These are phyloP conservation scores for Ormyrus nitidulus DNA, from an alignment of 2,888 invertebrate species.

Conservation along the genomic window DNA sequence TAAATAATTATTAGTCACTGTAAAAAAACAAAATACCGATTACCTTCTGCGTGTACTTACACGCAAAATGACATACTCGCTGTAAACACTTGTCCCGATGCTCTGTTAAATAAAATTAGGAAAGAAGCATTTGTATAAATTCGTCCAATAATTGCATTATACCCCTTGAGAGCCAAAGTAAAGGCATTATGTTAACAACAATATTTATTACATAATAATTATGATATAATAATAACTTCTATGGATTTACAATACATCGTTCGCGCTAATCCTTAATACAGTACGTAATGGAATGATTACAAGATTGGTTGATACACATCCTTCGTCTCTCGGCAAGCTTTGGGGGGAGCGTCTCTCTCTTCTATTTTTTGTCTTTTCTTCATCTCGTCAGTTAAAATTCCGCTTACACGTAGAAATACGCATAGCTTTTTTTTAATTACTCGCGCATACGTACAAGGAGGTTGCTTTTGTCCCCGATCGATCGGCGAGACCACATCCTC, in stretches of 20 bases:
- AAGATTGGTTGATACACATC: slow-evolving; percentile 72
- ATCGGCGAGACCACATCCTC: neutral
- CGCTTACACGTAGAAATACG: slow-evolving; percentile 35
- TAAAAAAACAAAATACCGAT: neutral
- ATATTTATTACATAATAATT: slow-evolving; percentile 76
- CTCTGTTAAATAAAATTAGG: neutral
- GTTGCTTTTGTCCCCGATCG: neutral
- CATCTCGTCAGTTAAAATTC: slow-evolving; percentile 10
- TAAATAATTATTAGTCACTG: slow-evolving; percentile 28
- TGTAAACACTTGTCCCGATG: neutral
- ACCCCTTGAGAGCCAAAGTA: slow-evolving; percentile 45
- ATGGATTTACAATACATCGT: slow-evolving; percentile 74
- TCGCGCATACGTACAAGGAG: slow-evolving; percentile 25
- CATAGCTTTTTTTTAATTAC: slow-evolving; percentile 14
- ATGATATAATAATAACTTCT: slow-evolving; percentile 74
- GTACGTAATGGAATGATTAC: slow-evolving; percentile 73
- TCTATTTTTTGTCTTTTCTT: neutral
- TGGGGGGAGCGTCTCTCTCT: slow-evolving; percentile 59
- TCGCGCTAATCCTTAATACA: slow-evolving; percentile 72
- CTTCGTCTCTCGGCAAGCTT: slow-evolving; percentile 67
- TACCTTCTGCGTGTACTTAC: neutral
- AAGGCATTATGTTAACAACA: slow-evolving; percentile 73
- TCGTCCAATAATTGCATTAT: neutral
- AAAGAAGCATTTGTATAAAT: neutral
- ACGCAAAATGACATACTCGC: neutral